Base-by-base conservation (phyloP, 2,113 vertebrate species). In the Perognathus longimembris region DNA sequence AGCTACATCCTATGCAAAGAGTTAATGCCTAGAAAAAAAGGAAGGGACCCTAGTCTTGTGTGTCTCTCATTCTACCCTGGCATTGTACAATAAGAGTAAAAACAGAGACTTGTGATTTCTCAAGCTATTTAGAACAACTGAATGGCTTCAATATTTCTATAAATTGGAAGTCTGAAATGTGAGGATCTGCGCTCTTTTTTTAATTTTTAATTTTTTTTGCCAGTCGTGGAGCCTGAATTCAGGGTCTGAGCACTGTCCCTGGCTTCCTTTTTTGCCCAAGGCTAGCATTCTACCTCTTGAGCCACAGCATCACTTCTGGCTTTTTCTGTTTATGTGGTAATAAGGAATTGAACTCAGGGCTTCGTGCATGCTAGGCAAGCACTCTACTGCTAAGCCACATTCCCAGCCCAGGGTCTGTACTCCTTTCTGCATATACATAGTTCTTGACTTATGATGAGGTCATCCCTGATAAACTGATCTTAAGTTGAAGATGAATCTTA, bases 51-150 rank as follows among this genome's bases (percentile, higher is more conserved):
- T 45, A 45, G 45, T 11, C 12, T 54, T 54, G 50, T 10, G 26
- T 40, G 57, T 92, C 64, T 70, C 36, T 87, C 15, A 10, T 67
- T 67, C 40, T 94, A 21, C 30, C 83, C 14, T 28, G 67, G 40
- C 40, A 30, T 69, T 57, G 32, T 88, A 54, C 26, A 77, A 67
- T 8, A 84, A 92, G 30, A 89, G 38, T 85, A 30, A 76, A 90
- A 74, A 71, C 32, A 75, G 28, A 80, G 88, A 42, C 11, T 34
- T 75, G 57, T 79, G 9, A 28, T 74, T 88, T 66, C 67, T 94
- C 75, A 90, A 67, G 71, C 42, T 64, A 73, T 69, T 92, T 87
- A 89, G 30, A 89, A 63, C 42, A 69, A 83, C 77, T 36, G 70
- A 82, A 30, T 74, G 28, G 69, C 50, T 89, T 24, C 28, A 88